Base-by-base conservation (phyloP, 2,113 vertebrate species). In the Nibea coibor region DNA sequence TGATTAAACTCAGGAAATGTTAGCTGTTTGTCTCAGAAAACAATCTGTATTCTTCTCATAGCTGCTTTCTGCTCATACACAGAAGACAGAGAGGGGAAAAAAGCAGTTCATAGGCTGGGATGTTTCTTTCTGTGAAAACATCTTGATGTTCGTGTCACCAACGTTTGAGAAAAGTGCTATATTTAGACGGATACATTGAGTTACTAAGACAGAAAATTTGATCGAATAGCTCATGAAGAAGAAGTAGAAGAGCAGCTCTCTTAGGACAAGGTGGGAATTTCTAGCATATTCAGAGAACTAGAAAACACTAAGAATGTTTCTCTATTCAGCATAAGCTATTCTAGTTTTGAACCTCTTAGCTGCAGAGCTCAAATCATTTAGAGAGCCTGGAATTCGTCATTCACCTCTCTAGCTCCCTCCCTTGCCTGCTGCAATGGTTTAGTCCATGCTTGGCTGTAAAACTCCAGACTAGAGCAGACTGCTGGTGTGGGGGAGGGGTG, bases 401-500 rank as follows among this genome's bases (percentile, higher is more conserved):
- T 80, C 20, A 39, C 24, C 31, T 45, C 64, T 82, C 28, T 57
- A 82, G 81, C 62, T 89, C 51, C 67, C 71, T 81, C 39, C 19
- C 68, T 79, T 35, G 39, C 68, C 58, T 82, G 65, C 73, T 87
- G 39, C 43, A 90, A 91, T 93, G 93, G 93, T 93, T 90, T 69
- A 81, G 82, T 88, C 92, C 86, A 28, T 85, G 72, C 75, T 81
- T 39, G 74, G 84, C 89, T 84, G 91, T 91, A 78, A 80, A 89
- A 82, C 84, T 88, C 87, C 48, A 80, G 79, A 65, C 78, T 73
- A 79, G 64, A 86, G 70, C 89, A 83, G 81, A 83, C 82, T 91
- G 90, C 87, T 79, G 62, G 77, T 85, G 84, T 93, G 92, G 93
- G 92, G 92, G 92, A 91, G 69, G 93, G 91, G 84, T 75, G 66